Conservation (phyloP, 2,797 vertebrate species). For the Dendrocincla tyrannina region DNA sequence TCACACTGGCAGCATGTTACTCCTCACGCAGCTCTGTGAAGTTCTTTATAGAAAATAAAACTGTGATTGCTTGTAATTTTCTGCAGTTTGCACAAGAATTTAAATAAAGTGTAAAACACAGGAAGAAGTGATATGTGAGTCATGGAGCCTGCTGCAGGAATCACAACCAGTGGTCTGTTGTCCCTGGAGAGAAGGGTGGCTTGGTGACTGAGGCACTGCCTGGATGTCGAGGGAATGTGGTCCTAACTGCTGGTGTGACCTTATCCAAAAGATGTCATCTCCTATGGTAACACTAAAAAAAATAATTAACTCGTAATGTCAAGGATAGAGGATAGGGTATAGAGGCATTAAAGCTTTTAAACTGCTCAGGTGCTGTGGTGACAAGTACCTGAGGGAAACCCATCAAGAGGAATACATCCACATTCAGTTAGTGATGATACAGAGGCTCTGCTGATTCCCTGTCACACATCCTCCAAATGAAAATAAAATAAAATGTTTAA, state of each 20-base stretch:
- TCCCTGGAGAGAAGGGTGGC: neutral
- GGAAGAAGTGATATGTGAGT: neutral
- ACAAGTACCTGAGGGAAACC: neutral
- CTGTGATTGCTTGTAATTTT: neutral
- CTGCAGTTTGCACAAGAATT: neutral
- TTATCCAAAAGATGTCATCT: neutral
- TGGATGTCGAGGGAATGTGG: neutral
- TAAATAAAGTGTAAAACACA: neutral
- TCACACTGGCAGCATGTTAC: neutral
- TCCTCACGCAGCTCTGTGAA: neutral
- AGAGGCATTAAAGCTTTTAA: conserved; percentile 10
- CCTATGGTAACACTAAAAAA: neutral
- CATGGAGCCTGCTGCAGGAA: neutral
- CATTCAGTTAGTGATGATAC: neutral
- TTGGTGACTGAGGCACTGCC: neutral
- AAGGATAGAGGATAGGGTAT: neutral
- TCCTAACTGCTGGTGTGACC: neutral
- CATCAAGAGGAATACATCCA: neutral
- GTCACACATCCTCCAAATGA: neutral
- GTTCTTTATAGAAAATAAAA: neutral
- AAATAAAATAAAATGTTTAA: neutral
- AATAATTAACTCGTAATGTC: neutral
- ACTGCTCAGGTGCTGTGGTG: neutral
- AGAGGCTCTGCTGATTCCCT: neutral
- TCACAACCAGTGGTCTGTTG: neutral